Conservation (phyloP, 2,113 vertebrate genomes). For the Phycodurus eques region DNA sequence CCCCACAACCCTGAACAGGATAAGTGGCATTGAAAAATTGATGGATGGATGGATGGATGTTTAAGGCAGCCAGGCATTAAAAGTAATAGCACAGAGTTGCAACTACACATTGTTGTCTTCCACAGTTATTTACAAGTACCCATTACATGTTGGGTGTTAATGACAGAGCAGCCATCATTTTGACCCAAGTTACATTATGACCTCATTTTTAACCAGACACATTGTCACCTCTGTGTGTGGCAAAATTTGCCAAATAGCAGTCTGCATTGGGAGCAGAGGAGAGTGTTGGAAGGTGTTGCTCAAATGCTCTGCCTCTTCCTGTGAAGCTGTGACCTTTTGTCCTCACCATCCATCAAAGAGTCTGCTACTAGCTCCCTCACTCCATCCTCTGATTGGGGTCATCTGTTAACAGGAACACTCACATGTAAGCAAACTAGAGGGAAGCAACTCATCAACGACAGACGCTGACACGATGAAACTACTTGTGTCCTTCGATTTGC, state of each 20-base stretch:
- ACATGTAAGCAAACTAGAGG: background rate
- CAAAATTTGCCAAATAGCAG: constrained; percentile 29
- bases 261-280: constrained; percentile 29
- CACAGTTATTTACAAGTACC: background rate
- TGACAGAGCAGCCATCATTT: background rate
- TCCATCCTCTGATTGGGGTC: constrained; percentile 7
- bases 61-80: background rate
- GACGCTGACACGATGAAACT: constrained; percentile 18
- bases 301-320: constrained; percentile 31
- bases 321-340: constrained; percentile 27
- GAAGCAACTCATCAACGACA: constrained; percentile 14
- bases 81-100: background rate
- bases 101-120: constrained; percentile 1
- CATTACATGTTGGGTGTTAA: background rate
- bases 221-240: constrained; percentile 15
- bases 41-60: background rate
- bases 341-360: constrained; percentile 23
- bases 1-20: background rate
- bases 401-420: background rate
- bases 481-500: constrained; percentile 11
- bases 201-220: constrained; percentile 8
- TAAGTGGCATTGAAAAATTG: too few species aligned
- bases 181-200: background rate
- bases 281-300: constrained; percentile 26
- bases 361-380: background rate